Percentiles rank a stretch among this genome's conserved stretches.
Conservation (phyloP, 1,140 invertebrate genomes). For the Melanaphis sacchari region DNA sequence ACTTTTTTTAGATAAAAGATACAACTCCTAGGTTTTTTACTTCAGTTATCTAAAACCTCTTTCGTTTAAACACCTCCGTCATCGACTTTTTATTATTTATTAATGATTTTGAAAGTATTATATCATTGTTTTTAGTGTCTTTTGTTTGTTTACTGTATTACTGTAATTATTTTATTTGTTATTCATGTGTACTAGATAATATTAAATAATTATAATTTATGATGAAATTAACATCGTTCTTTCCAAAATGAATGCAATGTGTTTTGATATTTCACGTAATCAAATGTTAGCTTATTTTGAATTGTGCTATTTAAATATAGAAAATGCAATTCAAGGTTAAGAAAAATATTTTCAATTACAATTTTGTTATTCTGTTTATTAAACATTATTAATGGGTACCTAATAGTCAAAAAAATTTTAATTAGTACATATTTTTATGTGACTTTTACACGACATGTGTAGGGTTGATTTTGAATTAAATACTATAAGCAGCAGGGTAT, state of each 20-base stretch:
- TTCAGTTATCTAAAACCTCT: no score
- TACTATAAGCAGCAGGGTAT: background rate
- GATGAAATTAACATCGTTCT: background rate
- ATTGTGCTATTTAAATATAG: background rate
- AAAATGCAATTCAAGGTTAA: background rate
- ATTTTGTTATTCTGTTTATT: background rate
- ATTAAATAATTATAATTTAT: slow-evolving; percentile 7
- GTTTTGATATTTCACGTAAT: background rate
- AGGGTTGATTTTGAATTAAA: background rate
- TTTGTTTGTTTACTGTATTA: background rate
- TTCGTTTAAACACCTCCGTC: background rate
- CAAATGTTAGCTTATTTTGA: background rate
- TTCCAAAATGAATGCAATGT: background rate
- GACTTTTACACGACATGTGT: background rate
- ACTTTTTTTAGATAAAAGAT: background rate
- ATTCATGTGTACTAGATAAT: background rate
- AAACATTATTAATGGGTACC: background rate
- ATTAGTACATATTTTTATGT: background rate
- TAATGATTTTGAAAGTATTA: background rate
- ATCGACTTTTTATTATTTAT: background rate
- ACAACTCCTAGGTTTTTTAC: background rate
- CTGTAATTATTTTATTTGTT: background rate
- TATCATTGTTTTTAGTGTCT: background rate
- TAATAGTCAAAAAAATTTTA: background rate
- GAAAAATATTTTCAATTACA: background rate